Evolutionary conservation across 2,797 vertebrate species (phyloP), one percentile per base, ranked within the genome.

Genomic region (Mormyrus hasselquistii): DNA sequence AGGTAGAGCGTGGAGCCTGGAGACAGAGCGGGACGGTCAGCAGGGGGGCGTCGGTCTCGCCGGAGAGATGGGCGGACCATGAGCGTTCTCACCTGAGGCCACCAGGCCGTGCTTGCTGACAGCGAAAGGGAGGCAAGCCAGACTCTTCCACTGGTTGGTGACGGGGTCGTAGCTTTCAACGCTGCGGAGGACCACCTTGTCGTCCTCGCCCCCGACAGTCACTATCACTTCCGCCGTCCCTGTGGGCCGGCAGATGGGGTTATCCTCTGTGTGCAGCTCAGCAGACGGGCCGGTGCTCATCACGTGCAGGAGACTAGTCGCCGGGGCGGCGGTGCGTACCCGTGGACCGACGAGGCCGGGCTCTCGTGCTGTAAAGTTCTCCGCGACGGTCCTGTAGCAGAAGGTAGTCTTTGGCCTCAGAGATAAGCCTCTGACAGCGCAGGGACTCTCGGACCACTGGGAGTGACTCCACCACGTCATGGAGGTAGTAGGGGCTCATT

Each of bases 21-120:
- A 53, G 29, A 89, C 53, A 34, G 84, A 4, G 22, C 16, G 8
- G 34, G 14, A 2, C 7, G 47, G 49, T 85, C 49, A 85, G 83
- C 49, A 25, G 83, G 49, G 69, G 83, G 49, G n/a, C 12, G 49
- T 14, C 10, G 12, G n/a, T 34, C 22, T 52, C 49, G 10, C 19
- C 1, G 10, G 7, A 25, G 79, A 62, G 41, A 47, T 9, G n/a
- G n/a, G 1, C 22, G 10, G 49, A 6, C 47, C n/a, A 0, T 1
- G n/a, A 22, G 22, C 2, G 25, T 12, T 34, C 95, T 93, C 91
- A 96, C 96, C 96, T 25, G 96, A 97, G 84, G 95, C 96, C 0
- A 96, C 96, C 65, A 97, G 93, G 1, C 96, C 96, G 0, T 97
- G 96, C 90, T 96, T 97, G 93, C 96, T 97, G 90, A 97, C 95